These are phyloP conservation scores for Macaria liturata DNA, from an alignment of 2,888 invertebrate species.

Conservation along the genomic window DNA sequence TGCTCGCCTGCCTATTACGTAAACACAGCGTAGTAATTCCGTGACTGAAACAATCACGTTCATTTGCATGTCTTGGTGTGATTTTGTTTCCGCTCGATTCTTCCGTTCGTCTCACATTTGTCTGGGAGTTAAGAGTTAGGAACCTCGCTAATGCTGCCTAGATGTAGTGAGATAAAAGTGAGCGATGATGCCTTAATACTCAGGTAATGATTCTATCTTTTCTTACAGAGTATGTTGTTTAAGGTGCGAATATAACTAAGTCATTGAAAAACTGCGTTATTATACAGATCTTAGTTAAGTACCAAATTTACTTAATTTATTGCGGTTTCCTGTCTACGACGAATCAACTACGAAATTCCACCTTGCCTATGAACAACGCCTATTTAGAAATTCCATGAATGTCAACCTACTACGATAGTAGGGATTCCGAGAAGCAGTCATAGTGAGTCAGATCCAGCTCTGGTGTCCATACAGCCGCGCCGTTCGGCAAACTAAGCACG, in stretches of 20 bases:
- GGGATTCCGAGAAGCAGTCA: constrained; percentile 49
- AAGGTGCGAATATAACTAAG: no score
- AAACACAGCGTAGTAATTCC: constrained; percentile 44
- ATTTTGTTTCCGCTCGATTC: constrained; percentile 49
- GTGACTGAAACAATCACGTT: constrained; percentile 55
- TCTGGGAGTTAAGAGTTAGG: constrained; percentile 44
- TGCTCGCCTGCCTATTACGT: constrained; percentile 32
- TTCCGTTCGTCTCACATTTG: constrained; percentile 63
- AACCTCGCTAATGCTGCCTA: constrained; percentile 21
- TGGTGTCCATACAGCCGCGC: constrained; percentile 37
- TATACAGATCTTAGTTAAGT: no score
- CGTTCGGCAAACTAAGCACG: constrained; percentile 59
- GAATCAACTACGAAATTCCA: no score
- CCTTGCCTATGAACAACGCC: not conserved
- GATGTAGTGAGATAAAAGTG: constrained; percentile 17
- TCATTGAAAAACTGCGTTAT: no score
- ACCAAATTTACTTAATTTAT: no score
- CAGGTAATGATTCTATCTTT: no score
- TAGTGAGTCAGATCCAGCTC: constrained; percentile 49
- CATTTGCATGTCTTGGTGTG: constrained; percentile 63
- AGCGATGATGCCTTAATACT: constrained; percentile 12
- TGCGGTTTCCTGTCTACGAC: no score
- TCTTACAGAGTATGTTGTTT: no score
- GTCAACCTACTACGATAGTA: constrained; percentile 35
- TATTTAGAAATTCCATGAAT: constrained; percentile 14